phyloP scores from a whole-genome alignment of 2,113 vertebrate genomes.

The Cavia aperea region DNA sequence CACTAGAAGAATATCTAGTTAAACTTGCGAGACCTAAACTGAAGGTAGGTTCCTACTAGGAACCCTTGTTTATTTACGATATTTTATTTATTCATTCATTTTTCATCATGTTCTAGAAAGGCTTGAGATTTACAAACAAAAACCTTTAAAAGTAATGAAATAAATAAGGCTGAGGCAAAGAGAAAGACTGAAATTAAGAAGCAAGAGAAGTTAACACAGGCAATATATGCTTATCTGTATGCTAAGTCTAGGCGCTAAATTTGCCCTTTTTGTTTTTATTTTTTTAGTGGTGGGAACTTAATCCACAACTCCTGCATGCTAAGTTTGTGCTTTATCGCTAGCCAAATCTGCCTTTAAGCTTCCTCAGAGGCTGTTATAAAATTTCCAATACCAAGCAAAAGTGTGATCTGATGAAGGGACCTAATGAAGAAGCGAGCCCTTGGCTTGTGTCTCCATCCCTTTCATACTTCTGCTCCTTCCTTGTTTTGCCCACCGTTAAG shows the following conservation, averaged over 20 bases:
- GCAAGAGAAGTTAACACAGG: background rate
- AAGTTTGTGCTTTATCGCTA: background rate
- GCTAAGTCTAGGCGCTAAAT: background rate
- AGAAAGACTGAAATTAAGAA: background rate
- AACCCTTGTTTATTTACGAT: background rate
- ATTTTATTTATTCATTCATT: background rate
- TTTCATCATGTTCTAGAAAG: background rate
- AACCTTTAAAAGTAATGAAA: background rate
- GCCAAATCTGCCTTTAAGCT: background rate
- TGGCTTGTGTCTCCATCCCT: background rate
- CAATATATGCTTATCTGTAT: background rate
- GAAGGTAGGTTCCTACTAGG: background rate
- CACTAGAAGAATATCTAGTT: background rate
- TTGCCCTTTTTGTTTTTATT: background rate
- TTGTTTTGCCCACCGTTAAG: background rate
- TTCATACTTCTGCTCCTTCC: background rate
- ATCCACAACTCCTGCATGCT: background rate
- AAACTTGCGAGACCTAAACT: background rate
- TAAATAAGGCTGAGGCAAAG: background rate
- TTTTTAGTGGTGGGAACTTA: background rate
- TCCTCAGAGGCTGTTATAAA: background rate
- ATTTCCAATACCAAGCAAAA: background rate
- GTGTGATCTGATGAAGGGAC: background rate
- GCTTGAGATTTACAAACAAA: conserved; percentile 19
- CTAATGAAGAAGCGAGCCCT: background rate